These are phyloP conservation scores for Malacosoma neustria DNA, from an alignment of 2,888 invertebrate genomes.

Conservation along the genomic window DNA sequence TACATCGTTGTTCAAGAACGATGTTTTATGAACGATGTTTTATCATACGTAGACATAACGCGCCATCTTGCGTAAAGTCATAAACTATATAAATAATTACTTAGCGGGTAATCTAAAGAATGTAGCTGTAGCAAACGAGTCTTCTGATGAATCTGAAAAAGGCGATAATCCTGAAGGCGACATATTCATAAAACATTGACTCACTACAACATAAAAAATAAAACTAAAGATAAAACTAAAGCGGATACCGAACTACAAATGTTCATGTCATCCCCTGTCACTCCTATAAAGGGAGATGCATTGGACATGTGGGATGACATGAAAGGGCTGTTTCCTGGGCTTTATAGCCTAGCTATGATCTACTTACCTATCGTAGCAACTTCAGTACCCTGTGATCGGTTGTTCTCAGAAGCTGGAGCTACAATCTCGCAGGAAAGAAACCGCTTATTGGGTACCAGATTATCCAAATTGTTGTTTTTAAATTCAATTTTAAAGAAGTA, in stretches of 20 bases:
- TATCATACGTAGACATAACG: too few species aligned
- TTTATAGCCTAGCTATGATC: slow-evolving; percentile 5
- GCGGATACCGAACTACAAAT: slow-evolving; percentile 6
- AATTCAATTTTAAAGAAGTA: slow-evolving; percentile 3
- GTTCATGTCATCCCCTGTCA: slow-evolving; percentile 7
- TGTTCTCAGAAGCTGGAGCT: slow-evolving; percentile 8
- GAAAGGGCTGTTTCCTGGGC: slow-evolving; percentile 4
- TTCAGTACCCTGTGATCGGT: slow-evolving; percentile 6
- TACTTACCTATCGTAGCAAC: slow-evolving; percentile 6
- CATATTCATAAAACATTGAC: too few species aligned
- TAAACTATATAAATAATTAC: slow-evolving; percentile 5
- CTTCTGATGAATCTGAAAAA: slow-evolving; percentile 3
- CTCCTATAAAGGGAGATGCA: slow-evolving; percentile 8
- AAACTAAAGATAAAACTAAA: slow-evolving; percentile 3
- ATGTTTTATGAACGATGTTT: too few species aligned
- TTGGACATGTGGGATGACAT: slow-evolving; percentile 7
- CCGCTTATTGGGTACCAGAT: slow-evolving; percentile 4
- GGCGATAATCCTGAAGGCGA: slow-evolving; percentile 3
- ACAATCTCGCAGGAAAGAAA: slow-evolving; percentile 5
- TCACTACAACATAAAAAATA: slow-evolving; percentile 6
- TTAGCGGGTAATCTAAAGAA: background rate
- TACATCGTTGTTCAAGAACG: too few species aligned
- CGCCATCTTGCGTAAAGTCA: slow-evolving; percentile 6
- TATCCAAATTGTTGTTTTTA: slow-evolving; percentile 6
- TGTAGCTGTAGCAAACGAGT: slow-evolving; percentile 2